These are phyloP conservation scores for Dreissena polymorpha DNA, from an alignment of 1,140 invertebrate species.

Conservation along the genomic window DNA sequence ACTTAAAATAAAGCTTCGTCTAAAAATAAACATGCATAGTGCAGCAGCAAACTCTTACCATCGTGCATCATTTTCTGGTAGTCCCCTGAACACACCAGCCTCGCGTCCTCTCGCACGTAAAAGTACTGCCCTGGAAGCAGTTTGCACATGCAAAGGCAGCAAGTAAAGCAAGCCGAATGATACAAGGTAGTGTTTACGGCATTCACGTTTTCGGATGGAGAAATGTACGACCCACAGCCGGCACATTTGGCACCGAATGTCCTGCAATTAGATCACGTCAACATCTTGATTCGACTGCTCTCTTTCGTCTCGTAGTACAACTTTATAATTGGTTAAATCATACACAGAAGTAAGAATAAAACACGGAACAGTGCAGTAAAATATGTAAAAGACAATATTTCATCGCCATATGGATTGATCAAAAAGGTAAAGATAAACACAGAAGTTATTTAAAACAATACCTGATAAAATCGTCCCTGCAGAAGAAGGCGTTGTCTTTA, in stretches of 20 bases:
- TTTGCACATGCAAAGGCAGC: constrained; percentile 23
- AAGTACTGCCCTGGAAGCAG: constrained; percentile 36
- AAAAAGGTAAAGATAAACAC: too few species aligned
- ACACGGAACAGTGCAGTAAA: too few species aligned
- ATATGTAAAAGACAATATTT: too few species aligned
- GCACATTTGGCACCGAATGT: constrained; percentile 44
- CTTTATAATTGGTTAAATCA: too few species aligned
- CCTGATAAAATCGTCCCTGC: constrained; percentile 40
- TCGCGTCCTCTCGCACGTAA: constrained; percentile 46
- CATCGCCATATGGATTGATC: too few species aligned
- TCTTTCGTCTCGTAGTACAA: too few species aligned
- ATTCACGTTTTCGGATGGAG: constrained; percentile 32
- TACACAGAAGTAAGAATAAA: too few species aligned
- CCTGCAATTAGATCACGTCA: constrained; percentile 17
- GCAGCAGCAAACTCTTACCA: background rate
- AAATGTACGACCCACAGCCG: constrained; percentile 17
- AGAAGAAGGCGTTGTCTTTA: constrained; percentile 36
- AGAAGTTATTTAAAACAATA: background rate
- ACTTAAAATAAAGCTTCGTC: too few species aligned
- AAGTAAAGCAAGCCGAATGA: constrained; percentile 39
- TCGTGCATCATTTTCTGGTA: constrained; percentile 7
- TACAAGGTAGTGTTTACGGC: constrained; percentile 18
- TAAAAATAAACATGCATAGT: too few species aligned
- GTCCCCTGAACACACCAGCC: constrained; percentile 29
- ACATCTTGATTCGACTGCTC: background rate